Evolutionary conservation across 1,140 invertebrate species (phyloP), one percentile per base, ranked within the genome.

Genomic region (Hormaphis cornu): DNA sequence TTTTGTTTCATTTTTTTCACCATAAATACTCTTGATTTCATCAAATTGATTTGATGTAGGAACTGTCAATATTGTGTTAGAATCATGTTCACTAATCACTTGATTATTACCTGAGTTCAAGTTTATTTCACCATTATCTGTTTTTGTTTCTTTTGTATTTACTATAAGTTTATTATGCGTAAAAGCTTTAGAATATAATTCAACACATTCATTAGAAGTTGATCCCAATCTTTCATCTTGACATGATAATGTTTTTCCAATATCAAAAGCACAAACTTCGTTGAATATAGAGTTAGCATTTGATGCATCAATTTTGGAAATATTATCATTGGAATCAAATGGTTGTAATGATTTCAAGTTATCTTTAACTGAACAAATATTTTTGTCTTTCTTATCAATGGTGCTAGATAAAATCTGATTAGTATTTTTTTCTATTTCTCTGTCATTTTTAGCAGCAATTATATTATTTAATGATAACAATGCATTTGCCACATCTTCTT

Each of bases 381-480:
- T 40, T 24, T 58, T 35, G 22, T 58, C 12, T 26, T 37, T 40
- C 16, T 24, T 16, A 26, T 40, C 7, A 40, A n/a, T 58, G 26
- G 22, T 3, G 24, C 10, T 40, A 24, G 14, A 40, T 10, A 8
- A 7, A 26, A 58, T n/a, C 10, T 58, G 20, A 58, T 40, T 37
- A 37, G 14, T 3, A 58, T 40, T 40, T 40, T 58, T 8, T 37
- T 24, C 12, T 16, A 24, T 4, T n/a, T 40, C 7, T 58, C 37
- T n/a, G 24, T 24, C 10, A 61, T 61, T 61, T 28, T 28, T 16
- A 42, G 16, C 20, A 26, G 4, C 14, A 56, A 8, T 44, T 44
- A 63, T 46, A 16, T 30, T 4, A 44, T 40, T 46, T 20, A 63
- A 44, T 46, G 58, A 63, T 63, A 63, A 46, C n/a, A 63, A 46